Evolutionary conservation across 2,113 vertebrate species (phyloP).

Genomic region (Larimichthys crocea): DNA sequence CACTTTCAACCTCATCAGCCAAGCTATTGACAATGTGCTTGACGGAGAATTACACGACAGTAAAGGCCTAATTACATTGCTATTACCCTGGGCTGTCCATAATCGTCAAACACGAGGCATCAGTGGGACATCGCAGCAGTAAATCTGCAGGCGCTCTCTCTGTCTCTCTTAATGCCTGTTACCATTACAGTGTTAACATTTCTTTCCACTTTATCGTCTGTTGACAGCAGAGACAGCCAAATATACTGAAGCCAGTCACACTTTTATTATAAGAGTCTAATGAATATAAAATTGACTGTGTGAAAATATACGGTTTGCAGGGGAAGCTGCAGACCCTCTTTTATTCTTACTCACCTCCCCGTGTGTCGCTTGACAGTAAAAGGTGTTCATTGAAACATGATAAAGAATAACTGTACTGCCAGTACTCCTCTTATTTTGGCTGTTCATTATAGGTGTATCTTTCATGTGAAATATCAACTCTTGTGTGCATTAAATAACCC

Average conservation of each 20-base stretch:
- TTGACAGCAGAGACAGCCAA: constrained; percentile 33
- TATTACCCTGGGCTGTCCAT: constrained; percentile 82
- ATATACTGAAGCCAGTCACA: constrained; percentile 30
- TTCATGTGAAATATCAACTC: not conserved
- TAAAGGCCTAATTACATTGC: constrained; percentile 85
- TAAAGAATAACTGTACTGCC: not conserved
- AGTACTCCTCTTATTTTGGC: not conserved
- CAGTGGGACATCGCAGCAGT: constrained; percentile 72
- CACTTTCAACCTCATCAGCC: constrained; percentile 82
- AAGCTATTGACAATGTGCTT: constrained; percentile 85
- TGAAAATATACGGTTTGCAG: not conserved
- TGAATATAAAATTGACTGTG: not conserved
- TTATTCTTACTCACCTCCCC: not conserved
- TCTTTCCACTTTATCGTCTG: constrained; percentile 64
- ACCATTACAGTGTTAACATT: constrained; percentile 67
- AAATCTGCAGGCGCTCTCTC: constrained; percentile 72
- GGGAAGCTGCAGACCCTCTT: not conserved
- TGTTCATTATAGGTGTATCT: not conserved
- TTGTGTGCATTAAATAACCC: not conserved
- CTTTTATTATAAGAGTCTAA: constrained; percentile 15
- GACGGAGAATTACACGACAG: constrained; percentile 84
- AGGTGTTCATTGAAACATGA: not conserved
- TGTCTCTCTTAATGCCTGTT: constrained; percentile 63
- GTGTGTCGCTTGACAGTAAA: not conserved
- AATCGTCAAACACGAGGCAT: constrained; percentile 78